A percentile compares a stretch with the other conserved stretches of the same genome.
Conservation (phyloP, 1,140 invertebrate genomes). For the Tetramorium simillimum region DNA sequence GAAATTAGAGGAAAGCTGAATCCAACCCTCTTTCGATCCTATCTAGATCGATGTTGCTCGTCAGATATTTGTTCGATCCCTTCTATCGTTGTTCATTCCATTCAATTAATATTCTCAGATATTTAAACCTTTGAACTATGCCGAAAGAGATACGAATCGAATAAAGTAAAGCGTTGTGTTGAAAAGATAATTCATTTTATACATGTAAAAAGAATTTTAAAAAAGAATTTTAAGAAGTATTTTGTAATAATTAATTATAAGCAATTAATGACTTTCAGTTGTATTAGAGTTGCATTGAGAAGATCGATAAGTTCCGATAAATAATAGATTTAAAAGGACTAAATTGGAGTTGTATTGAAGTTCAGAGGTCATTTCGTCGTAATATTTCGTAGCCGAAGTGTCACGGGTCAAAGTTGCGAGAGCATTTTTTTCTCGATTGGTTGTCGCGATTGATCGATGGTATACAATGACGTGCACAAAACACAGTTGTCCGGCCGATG, state of each 20-base stretch:
- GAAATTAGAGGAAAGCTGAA: constrained; percentile 68
- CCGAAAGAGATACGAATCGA: background rate
- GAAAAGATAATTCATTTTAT: background rate
- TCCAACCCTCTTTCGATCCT: constrained; percentile 51
- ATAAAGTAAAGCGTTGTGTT: background rate
- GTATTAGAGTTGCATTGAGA: background rate
- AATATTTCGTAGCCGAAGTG: background rate
- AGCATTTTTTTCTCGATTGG: constrained; percentile 1
- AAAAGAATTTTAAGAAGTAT: background rate
- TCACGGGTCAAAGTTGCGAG: background rate
- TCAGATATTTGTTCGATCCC: constrained; percentile 56
- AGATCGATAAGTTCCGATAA: background rate
- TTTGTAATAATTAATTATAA: background rate
- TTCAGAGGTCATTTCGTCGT: background rate
- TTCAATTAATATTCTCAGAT: constrained; percentile 40
- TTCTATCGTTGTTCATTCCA: background rate
- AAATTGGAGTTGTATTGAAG: background rate
- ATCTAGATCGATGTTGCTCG: constrained; percentile 51
- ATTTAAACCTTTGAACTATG: background rate
- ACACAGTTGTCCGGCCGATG: constrained; percentile 49
- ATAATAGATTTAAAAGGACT: background rate
- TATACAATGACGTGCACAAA: constrained; percentile 67
- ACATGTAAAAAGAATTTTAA: background rate
- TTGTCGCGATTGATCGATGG: constrained; percentile 17
- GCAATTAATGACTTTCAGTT: background rate